Evolutionary conservation across 2,797 vertebrate species (phyloP).

Genomic region (Yasuhikotakia modesta): DNA sequence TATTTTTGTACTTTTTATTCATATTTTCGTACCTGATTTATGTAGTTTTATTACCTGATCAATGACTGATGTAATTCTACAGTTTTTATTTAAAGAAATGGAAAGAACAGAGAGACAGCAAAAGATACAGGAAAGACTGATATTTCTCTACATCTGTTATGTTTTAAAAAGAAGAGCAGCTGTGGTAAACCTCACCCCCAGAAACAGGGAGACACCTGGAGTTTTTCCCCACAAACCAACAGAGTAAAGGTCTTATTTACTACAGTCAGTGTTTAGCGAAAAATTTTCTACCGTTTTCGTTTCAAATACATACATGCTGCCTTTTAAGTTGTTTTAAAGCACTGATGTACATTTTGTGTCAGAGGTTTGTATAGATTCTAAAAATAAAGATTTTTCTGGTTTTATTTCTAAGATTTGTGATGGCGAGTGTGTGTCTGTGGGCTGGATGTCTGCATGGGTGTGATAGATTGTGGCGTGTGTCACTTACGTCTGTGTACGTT

Average conservation of each 20-base stretch:
- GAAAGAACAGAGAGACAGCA: background rate
- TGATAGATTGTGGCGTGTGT: conserved; percentile 52
- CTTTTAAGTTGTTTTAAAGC: conserved; percentile 50
- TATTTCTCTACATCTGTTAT: conserved; percentile 70
- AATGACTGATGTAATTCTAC: conserved; percentile 46
- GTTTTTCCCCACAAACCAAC: conserved; percentile 63
- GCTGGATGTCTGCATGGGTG: conserved; percentile 45
- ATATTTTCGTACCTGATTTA: conserved; percentile 40
- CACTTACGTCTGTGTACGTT: background rate
- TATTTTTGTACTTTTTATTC: conserved; percentile 13
- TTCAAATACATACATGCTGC: conserved; percentile 15
- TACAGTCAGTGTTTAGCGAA: conserved; percentile 13
- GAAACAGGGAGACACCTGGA: conserved; percentile 75
- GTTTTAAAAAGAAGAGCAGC: conserved; percentile 77
- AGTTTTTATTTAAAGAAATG: background rate
- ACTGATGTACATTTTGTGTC: conserved; percentile 54
- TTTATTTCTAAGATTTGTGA: conserved; percentile 47
- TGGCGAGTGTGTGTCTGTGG: conserved; percentile 12
- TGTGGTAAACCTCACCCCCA: conserved; percentile 72
- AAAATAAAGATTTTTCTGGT: conserved; percentile 72
- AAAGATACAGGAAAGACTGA: conserved; percentile 31
- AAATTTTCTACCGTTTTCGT: conserved; percentile 30
- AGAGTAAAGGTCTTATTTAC: conserved; percentile 25
- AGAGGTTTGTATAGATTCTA: conserved; percentile 62
- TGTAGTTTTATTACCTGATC: conserved; percentile 50